A percentile compares a stretch with the other conserved stretches of the same genome.
Conservation (phyloP, 2,888 invertebrate species). For the Nomada fucata region DNA sequence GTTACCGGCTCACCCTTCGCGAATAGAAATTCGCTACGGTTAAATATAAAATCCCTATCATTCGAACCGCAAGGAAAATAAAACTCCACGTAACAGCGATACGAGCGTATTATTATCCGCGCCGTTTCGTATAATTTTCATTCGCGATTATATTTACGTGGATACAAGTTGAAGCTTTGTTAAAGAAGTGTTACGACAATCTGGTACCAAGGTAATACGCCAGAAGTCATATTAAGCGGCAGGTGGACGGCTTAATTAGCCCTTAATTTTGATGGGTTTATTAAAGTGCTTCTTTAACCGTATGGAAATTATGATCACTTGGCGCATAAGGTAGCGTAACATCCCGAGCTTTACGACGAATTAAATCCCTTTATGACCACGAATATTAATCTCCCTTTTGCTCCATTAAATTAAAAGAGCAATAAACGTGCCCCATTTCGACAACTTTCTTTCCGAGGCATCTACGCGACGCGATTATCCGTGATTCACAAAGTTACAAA, state of each 20-base stretch:
- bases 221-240: neutral
- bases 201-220: neutral
- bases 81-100: no score
- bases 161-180: no score
- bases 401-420: neutral
- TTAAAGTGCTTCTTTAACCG: neutral
- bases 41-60: neutral
- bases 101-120: no score
- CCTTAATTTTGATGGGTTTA: constrained; percentile 4
- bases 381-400: neutral
- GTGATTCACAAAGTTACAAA: constrained; percentile 4
- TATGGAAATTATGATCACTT: neutral
- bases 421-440: neutral
- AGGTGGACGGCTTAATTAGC: neutral
- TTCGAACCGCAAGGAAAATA: no score
- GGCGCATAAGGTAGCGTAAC: neutral
- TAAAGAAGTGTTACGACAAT: neutral
- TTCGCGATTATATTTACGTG: no score
- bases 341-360: constrained; percentile 19
- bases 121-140: no score
- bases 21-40: neutral
- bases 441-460: neutral
- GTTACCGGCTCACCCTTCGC: constrained; percentile 19
- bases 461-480: neutral
- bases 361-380: constrained; percentile 30